Conservation (phyloP, 2,113 vertebrate species). For the Pelodiscus sinensis region DNA sequence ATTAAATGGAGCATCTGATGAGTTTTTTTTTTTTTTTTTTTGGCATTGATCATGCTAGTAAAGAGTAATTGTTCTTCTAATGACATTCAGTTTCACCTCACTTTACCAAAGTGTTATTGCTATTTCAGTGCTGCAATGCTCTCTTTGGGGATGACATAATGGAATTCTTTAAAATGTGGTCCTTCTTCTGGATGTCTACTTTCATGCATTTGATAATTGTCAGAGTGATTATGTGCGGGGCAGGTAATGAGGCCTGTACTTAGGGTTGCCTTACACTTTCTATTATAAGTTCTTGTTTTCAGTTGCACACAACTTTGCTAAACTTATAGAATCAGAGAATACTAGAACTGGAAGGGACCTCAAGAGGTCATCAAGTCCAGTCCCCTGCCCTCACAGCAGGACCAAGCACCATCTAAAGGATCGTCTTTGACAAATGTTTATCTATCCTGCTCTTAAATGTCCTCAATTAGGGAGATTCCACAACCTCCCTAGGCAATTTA, state of each 20-base stretch:
- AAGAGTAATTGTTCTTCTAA: neutral
- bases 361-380: too few species aligned
- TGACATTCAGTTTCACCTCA: neutral
- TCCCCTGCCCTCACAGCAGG: too few species aligned
- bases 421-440: too few species aligned
- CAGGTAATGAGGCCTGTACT: neutral
- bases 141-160: neutral
- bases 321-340: too few species aligned
- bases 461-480: too few species aligned
- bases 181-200: neutral
- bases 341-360: too few species aligned
- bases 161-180: constrained; percentile 6
- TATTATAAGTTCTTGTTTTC: neutral
- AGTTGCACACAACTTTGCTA: too few species aligned
- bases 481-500: too few species aligned
- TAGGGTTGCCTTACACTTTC: neutral
- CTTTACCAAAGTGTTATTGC: neutral
- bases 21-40: neutral
- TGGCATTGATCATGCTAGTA: too few species aligned
- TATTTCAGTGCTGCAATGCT: neutral
- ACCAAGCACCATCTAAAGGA: too few species aligned
- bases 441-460: too few species aligned
- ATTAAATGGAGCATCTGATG: neutral
- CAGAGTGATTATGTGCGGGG: neutral
- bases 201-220: neutral